Conservation (phyloP, 2,797 vertebrate genomes). For the Crax fasciolata region DNA sequence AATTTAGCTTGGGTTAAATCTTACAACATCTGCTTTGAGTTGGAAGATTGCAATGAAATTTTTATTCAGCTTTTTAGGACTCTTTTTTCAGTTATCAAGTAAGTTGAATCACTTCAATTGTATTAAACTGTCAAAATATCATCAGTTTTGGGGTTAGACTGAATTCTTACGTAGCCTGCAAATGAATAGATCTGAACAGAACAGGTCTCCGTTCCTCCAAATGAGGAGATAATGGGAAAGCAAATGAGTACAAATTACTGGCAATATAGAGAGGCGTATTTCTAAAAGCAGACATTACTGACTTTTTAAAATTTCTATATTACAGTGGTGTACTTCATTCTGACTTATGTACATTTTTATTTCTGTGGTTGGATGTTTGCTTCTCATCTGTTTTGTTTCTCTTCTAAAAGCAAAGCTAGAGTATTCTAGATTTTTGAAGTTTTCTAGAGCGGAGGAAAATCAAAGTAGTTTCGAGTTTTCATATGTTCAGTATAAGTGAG, state of each 20-base stretch:
- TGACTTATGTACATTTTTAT: background rate
- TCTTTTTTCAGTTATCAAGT: conserved; percentile 99
- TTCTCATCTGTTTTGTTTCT: background rate
- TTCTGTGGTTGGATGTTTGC: background rate
- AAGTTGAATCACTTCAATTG: conserved; percentile 75
- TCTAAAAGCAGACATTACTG: background rate
- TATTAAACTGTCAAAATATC: conserved; percentile 51
- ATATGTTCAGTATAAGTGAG: background rate
- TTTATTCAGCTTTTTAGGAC: conserved; percentile 99
- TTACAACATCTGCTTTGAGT: conserved; percentile 99
- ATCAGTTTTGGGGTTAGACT: background rate
- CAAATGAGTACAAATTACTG: background rate
- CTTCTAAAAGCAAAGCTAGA: background rate
- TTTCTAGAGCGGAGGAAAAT: background rate
- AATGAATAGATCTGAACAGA: background rate
- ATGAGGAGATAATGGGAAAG: fast-evolving
- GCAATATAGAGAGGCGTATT: background rate
- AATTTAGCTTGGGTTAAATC: conserved; percentile 99
- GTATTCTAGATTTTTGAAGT: background rate
- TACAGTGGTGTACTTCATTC: background rate
- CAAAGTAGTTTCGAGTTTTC: conserved; percentile 13
- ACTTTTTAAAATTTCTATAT: background rate
- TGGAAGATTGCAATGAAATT: conserved; percentile 99
- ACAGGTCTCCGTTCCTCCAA: background rate
- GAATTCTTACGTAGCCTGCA: background rate